phyloP scores from a whole-genome alignment of 2,113 vertebrate genomes.

The Amia ocellicauda region DNA sequence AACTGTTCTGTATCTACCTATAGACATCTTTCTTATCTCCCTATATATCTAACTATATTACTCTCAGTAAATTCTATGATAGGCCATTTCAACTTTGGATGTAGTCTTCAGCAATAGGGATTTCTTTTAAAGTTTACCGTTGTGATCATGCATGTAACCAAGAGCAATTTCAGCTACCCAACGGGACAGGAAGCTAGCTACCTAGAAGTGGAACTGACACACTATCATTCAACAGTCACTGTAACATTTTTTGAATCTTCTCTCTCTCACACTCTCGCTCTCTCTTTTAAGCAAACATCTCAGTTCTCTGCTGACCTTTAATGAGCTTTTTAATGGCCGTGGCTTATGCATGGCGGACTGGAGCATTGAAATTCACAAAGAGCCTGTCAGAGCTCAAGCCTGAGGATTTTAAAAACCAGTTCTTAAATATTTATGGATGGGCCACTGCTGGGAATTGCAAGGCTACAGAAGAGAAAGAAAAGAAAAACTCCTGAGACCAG shows the following conservation, averaged over 20 bases:
- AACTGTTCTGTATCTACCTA: no score
- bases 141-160: no score
- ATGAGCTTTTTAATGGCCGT: conserved; percentile 2
- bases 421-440: conserved; percentile 4
- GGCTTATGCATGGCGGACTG: neutral
- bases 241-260: neutral
- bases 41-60: no score
- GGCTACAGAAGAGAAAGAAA: neutral
- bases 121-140: no score
- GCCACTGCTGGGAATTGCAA: neutral
- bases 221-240: neutral
- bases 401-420: neutral
- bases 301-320: neutral
- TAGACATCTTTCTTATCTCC: no score
- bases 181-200: no score
- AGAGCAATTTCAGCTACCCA: no score
- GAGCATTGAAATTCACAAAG: neutral
- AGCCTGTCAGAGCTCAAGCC: neutral
- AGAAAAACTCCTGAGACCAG: neutral
- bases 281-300: neutral
- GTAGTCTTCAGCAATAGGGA: no score
- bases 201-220: neutral
- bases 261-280: neutral
- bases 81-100: no score
- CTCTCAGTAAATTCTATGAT: no score